Evolutionary conservation across 2,797 vertebrate species (phyloP), one percentile per base, ranked within the genome.

Genomic region (Coccyzus lansbergi): DNA sequence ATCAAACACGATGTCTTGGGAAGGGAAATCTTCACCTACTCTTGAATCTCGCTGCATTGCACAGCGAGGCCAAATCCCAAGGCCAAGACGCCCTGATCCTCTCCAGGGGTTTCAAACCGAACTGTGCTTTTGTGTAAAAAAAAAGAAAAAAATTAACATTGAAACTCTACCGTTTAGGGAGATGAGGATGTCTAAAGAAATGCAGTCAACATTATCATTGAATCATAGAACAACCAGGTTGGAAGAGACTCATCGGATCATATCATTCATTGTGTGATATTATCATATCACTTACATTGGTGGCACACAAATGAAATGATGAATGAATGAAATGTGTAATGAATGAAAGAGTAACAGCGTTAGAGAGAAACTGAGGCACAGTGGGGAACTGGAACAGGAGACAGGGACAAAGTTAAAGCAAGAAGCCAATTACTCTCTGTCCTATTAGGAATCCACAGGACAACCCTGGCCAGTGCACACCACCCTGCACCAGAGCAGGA

Each of bases 11-110:
- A 71, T n/a, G 88, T 22, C 83, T 89, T 29, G 70, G 74, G 86
- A 83, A 77, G 80, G 88, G 31, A 91, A 91, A 53, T 34, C 46
- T 88, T 80, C 91, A 93, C 69, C 83, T 88, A 49, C 87, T n/a
- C 55, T 49, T 36, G 26, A 36, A 78, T 72, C 49, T 20, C 8
- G 15, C 59, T 67, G 85, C 82, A 34, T 34, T 10, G 7, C 58
- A 29, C 21, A 55, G 64, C 18, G 70, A 56, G 10, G 18, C 6
- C 1, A 11, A 31, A 29, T 2, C 63, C 58, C 4, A 46, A n/a
- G 48, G 6, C 65, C 64, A 16, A 13, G 19, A 22, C 0, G 0
- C 33, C 16, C n/a, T 6, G 6, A 4, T 7, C 31, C n/a, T 9
- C 8, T 11, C 53, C 25, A 20, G 33, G 31, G 2, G 3, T 4